These are phyloP conservation scores for Oophaga pumilio DNA, from an alignment of 2,113 vertebrate species.

Conservation along the genomic window DNA sequence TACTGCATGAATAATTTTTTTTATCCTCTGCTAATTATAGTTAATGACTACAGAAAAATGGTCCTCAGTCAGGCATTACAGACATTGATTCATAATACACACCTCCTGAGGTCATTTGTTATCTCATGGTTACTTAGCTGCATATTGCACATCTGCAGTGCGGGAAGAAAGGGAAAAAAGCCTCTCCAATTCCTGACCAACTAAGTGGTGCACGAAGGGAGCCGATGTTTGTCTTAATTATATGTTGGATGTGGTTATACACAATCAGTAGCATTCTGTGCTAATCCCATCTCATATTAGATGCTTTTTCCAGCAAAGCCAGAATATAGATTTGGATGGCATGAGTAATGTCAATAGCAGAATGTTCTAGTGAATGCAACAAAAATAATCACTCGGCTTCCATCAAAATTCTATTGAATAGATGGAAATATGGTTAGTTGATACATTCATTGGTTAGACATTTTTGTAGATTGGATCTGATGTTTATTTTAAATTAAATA, in stretches of 20 bases:
- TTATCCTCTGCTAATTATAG: constrained; percentile 55
- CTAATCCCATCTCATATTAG: background rate
- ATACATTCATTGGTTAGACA: background rate
- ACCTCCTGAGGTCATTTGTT: constrained; percentile 44
- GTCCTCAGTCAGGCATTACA: constrained; percentile 45
- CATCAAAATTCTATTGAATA: background rate
- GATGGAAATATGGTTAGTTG: background rate
- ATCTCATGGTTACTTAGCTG: constrained; percentile 50
- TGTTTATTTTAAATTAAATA: background rate
- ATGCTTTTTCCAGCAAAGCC: background rate
- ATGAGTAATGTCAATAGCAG: constrained; percentile 24
- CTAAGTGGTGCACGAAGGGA: constrained; percentile 8
- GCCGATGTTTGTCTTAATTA: constrained; percentile 55
- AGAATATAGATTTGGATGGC: constrained; percentile 39
- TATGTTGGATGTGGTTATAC: constrained; percentile 20
- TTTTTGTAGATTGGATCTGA: background rate
- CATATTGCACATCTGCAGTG: constrained; percentile 44
- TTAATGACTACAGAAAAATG: constrained; percentile 55
- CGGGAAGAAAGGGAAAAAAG: background rate
- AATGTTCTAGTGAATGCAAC: background rate
- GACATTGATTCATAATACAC: constrained; percentile 53
- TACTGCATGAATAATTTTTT: constrained; percentile 53
- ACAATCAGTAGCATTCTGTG: constrained; percentile 29
- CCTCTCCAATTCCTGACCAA: constrained; percentile 31
- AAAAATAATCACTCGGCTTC: background rate